Evolutionary conservation across 2,113 vertebrate species (phyloP), one percentile per base, ranked within the genome.

Genomic region (Oceanodroma tethys): DNA sequence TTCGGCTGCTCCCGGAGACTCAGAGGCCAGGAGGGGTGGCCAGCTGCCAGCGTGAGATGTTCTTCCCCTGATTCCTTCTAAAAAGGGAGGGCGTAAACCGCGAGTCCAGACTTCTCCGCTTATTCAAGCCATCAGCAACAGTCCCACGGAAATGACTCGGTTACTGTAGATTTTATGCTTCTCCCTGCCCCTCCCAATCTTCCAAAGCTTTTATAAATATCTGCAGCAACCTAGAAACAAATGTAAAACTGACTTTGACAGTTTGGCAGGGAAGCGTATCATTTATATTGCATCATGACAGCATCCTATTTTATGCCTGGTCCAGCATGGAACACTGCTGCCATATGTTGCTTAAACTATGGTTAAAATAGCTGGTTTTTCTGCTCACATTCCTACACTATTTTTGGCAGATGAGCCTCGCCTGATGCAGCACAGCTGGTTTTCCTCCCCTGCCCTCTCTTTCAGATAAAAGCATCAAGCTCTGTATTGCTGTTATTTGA

Each of bases 131-230:
- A 93, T 82, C 96, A 95, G 97, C 89, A 95, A 79, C 94, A 95
- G 96, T 88, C 96, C 90, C 96, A 96, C 17, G 67, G 95, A 98
- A 97, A 97, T 97, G 48, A 97, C 94, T 97, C 20, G 92, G 93
- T 96, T 96, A 92, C 94, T 96, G 94, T 66, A 91, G 93, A 94
- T 97, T 97, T 97, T 97, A 73, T 78, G 94, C 90, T 93, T 97
- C 91, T 97, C 90, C 93, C 94, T 83, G 97, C 94, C 97, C 95
- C 96, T 94, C 92, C 68, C 70, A 86, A 42, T 71, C 89, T 92
- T 78, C 73, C 93, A 80, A 85, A 94, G 87, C 94, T 97, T 98
- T 98, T 98, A 98, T 98, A 98, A 98, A 98, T 98, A 97, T 97
- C 97, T 88, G 88, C 95, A 96, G 96, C 95, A 97, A 97, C 92